These are phyloP conservation scores for Margarornis squamiger DNA, from an alignment of 2,797 vertebrate genomes.

Conservation along the genomic window DNA sequence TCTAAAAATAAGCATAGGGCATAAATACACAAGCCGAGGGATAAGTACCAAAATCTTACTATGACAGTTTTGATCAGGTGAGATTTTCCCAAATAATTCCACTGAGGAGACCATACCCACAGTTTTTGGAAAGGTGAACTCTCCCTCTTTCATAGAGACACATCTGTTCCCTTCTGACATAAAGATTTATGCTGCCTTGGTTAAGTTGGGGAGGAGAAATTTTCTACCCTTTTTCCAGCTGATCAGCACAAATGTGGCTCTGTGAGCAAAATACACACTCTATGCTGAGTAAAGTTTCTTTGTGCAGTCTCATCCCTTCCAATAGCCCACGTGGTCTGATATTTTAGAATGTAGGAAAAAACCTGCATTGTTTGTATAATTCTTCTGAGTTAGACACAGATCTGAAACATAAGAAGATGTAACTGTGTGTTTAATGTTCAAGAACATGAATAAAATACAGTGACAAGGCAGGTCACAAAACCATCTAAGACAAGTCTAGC, in stretches of 20 bases:
- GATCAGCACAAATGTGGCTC: not conserved
- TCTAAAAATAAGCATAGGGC: not conserved
- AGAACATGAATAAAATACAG: not conserved
- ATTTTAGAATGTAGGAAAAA: not conserved
- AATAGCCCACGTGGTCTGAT: not conserved
- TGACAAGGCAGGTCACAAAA: not conserved
- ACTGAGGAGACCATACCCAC: not conserved
- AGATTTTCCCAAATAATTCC: not conserved
- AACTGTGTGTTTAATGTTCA: not conserved
- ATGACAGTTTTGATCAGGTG: not conserved
- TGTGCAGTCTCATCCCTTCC: not conserved
- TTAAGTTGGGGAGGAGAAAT: not conserved
- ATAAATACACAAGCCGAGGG: not conserved
- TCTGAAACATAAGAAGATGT: not conserved
- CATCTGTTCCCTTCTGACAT: not conserved
- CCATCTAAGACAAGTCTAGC: not conserved
- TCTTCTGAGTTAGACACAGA: not conserved
- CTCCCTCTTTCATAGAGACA: not conserved
- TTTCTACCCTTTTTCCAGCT: not conserved
- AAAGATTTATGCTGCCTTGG: not conserved
- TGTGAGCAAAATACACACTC: not conserved
- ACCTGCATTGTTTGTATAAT: fast-evolving
- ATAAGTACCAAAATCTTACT: not conserved
- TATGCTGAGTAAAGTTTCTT: not conserved
- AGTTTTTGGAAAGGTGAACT: not conserved